Conservation (phyloP, 2,113 vertebrate species). For the Paracanthobrama guichenoti region DNA sequence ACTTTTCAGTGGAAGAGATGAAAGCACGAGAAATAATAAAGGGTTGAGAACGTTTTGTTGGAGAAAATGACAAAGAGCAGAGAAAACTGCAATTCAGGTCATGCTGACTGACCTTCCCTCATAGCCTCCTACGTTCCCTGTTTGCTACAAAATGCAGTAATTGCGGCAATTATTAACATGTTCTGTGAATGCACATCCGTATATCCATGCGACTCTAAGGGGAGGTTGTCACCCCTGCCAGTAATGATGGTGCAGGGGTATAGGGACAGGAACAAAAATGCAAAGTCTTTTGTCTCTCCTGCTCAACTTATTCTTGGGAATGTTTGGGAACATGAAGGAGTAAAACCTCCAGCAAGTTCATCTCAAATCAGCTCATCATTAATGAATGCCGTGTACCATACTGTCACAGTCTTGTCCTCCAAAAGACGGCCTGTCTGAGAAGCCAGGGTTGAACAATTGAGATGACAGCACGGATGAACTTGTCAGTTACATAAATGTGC, state of each 20-base stretch:
- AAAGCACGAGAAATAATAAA: conserved; percentile 33
- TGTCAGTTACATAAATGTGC: conserved; percentile 51
- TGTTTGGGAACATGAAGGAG: conserved; percentile 14
- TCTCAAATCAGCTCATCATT: conserved; percentile 16
- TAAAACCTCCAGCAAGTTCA: conserved; percentile 24
- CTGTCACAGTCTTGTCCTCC: conserved; percentile 14
- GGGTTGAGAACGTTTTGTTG: conserved; percentile 25
- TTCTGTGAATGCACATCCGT: conserved; percentile 45
- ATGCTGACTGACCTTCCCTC: conserved; percentile 24
- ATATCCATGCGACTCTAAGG: conserved; percentile 5
- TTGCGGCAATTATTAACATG: conserved; percentile 48
- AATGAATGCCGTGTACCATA: conserved; percentile 26
- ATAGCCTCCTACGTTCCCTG: not conserved
- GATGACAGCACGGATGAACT: conserved; percentile 24
- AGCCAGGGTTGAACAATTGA: not conserved
- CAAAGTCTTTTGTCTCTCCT: not conserved
- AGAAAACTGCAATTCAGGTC: conserved; percentile 34
- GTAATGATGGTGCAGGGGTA: not conserved
- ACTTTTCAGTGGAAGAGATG: conserved; percentile 8
- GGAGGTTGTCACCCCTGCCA: not conserved
- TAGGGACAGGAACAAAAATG: not conserved
- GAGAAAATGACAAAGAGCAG: conserved; percentile 40
- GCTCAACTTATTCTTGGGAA: conserved; percentile 5
- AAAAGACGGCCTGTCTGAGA: conserved; percentile 19
- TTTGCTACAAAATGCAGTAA: conserved; percentile 33